These are phyloP conservation scores for Augochlorella aurata DNA, from an alignment of 2,888 invertebrate genomes.

Conservation along the genomic window DNA sequence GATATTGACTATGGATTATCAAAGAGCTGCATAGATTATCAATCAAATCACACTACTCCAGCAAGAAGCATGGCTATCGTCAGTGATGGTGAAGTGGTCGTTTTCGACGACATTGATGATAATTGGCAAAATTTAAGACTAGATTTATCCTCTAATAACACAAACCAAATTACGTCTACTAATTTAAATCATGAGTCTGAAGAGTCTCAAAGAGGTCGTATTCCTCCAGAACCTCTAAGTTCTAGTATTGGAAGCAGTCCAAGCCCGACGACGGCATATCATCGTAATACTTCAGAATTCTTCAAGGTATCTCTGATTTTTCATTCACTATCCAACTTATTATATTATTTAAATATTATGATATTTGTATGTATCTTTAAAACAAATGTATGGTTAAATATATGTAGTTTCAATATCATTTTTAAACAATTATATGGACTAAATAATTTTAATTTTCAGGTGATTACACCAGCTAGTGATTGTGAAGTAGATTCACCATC, in stretches of 20 bases:
- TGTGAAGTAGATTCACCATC: conserved; percentile 78
- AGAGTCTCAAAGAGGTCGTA: conserved; percentile 74
- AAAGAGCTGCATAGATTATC: conserved; percentile 80
- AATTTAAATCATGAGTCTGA: conserved; percentile 73
- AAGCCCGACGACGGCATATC: conserved; percentile 79
- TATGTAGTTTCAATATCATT: too few species aligned
- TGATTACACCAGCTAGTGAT: conserved; percentile 78
- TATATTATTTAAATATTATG: background rate
- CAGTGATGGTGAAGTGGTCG: conserved; percentile 90
- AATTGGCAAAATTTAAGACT: conserved; percentile 87
- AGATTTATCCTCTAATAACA: conserved; percentile 74
- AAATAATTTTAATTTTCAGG: conserved; percentile 61
- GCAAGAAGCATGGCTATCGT: conserved; percentile 83
- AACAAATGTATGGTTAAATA: background rate
- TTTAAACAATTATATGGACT: background rate
- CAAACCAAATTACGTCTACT: conserved; percentile 67
- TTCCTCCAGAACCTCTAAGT: conserved; percentile 78
- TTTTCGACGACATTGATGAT: conserved; percentile 93
- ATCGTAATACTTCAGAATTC: conserved; percentile 82
- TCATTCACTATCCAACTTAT: background rate
- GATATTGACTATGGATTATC: conserved; percentile 80
- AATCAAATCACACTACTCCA: conserved; percentile 79
- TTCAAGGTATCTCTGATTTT: conserved; percentile 79
- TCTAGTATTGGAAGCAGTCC: conserved; percentile 80
- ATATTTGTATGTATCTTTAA: background rate